Evolutionary conservation across 2,113 vertebrate genomes (phyloP).

Genomic region (Cnemophilus loriae): DNA sequence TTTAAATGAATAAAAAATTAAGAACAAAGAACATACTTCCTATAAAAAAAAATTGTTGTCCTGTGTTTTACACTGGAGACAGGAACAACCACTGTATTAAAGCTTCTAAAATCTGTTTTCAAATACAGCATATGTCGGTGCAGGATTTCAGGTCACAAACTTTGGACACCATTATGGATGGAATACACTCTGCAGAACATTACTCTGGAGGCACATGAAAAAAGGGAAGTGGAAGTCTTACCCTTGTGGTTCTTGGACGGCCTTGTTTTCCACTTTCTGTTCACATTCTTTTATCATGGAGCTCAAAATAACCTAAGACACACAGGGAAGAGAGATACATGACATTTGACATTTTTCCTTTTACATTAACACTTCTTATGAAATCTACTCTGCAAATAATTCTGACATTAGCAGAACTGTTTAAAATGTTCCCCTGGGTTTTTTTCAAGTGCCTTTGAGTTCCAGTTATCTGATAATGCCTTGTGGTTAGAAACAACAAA

Average conservation of each 20-base stretch:
- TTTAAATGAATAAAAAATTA: neutral
- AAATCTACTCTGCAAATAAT: neutral
- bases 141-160: neutral
- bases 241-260: constrained; percentile 93
- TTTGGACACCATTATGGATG: neutral
- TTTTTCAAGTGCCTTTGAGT: neutral
- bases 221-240: constrained; percentile 66
- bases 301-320: constrained; percentile 90
- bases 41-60: neutral
- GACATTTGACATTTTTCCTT: neutral
- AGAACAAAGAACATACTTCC: neutral
- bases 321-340: neutral
- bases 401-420: neutral
- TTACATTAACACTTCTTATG: neutral
- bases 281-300: constrained; percentile 99
- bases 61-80: neutral
- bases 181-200: neutral
- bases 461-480: neutral
- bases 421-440: neutral
- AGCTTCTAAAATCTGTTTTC: neutral
- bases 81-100: neutral
- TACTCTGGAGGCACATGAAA: neutral
- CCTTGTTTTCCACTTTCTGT: constrained; percentile 97
- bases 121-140: neutral
- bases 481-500: neutral